Percentiles rank a stretch among this genome's conserved stretches.
These are phyloP conservation scores for Bettongia penicillata DNA, from an alignment of 2,113 vertebrate genomes.

Conservation along the genomic window DNA sequence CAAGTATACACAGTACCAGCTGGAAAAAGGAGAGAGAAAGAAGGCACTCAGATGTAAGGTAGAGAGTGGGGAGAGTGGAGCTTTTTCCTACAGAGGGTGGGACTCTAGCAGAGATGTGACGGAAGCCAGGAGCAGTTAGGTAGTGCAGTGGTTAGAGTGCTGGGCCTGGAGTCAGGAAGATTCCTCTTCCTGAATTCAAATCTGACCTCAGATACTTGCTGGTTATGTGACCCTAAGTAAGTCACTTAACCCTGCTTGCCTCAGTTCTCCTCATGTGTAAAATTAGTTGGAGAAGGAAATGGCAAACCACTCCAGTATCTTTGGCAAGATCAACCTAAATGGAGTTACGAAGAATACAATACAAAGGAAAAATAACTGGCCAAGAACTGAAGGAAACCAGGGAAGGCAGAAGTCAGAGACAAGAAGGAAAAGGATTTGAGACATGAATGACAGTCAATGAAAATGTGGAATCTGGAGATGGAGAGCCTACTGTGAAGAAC, in stretches of 20 bases:
- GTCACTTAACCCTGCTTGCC: not conserved
- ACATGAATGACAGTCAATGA: not conserved
- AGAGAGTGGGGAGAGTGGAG: not conserved
- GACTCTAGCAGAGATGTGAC: not conserved
- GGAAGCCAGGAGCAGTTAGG: not conserved
- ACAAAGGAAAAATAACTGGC: not conserved
- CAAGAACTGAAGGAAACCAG: not conserved
- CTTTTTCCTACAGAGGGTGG: not conserved
- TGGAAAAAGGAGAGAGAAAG: not conserved
- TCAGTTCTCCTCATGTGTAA: not conserved
- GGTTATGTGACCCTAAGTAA: not conserved
- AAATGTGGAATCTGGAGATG: not conserved
- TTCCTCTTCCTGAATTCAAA: not conserved
- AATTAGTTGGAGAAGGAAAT: not conserved
- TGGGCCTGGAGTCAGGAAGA: not conserved
- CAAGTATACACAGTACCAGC: not conserved
- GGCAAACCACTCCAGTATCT: not conserved
- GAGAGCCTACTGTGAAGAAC: not conserved
- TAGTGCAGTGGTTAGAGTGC: not conserved
- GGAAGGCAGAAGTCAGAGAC: not conserved
- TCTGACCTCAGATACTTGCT: not conserved
- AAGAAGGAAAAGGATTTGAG: not conserved
- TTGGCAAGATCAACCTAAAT: not conserved
- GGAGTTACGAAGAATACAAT: not conserved
- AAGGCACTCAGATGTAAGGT: not conserved